Conservation (phyloP, 2,888 invertebrate genomes). For the Ryuthela nishihirai region DNA sequence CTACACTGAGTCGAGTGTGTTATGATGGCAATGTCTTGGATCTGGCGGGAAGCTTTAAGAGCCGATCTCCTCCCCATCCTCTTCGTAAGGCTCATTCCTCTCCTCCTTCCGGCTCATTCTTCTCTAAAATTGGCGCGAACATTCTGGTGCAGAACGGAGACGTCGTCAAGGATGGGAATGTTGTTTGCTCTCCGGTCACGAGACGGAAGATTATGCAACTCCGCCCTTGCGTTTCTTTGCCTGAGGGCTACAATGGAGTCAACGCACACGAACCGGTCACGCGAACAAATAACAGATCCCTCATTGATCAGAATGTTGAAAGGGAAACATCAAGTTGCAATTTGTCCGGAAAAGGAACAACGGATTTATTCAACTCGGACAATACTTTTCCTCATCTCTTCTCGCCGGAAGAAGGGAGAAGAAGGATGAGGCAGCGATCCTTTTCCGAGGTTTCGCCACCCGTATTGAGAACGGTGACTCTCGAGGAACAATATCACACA, state of each 20-base stretch:
- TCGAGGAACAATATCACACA: background rate
- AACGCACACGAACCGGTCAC: too few species aligned
- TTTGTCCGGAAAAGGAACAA: too few species aligned
- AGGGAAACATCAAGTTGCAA: too few species aligned
- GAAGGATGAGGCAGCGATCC: conserved; percentile 27
- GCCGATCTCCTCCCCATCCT: conserved; percentile 1
- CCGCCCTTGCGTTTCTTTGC: conserved; percentile 28
- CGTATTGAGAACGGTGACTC: background rate
- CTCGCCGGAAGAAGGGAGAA: too few species aligned
- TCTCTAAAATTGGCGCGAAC: conserved; percentile 7
- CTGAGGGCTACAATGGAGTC: too few species aligned
- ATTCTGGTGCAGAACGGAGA: background rate
- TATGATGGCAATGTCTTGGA: conserved; percentile 21
- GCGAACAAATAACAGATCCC: too few species aligned
- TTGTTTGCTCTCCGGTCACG: conserved; percentile 13
- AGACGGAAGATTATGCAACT: conserved; percentile 16
- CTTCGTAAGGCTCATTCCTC: background rate
- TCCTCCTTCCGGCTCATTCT: conserved; percentile 7
- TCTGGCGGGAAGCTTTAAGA: too few species aligned
- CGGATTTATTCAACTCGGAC: too few species aligned
- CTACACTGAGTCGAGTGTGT: conserved; percentile 23
- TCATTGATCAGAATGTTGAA: too few species aligned
- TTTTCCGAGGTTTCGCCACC: conserved; percentile 18
- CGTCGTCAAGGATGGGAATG: background rate
- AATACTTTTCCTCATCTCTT: too few species aligned